Conservation (phyloP, 2,888 invertebrate genomes). For the Tetranychus truncatus region DNA sequence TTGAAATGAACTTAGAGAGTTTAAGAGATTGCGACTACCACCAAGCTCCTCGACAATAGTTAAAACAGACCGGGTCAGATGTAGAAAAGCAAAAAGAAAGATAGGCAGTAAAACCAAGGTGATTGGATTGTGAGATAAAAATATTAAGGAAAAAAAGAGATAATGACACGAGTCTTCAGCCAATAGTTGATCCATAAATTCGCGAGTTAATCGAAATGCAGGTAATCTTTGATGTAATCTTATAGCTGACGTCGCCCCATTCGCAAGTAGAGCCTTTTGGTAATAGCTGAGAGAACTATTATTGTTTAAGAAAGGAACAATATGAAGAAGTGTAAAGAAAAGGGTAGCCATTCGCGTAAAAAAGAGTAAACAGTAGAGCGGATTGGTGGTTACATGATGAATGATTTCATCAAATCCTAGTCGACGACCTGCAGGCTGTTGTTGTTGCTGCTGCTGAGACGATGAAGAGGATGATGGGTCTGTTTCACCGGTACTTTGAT, state of each 20-base stretch:
- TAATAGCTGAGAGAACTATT: conserved; percentile 30
- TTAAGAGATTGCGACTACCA: not conserved
- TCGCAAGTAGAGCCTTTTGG: conserved; percentile 53
- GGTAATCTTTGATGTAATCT: conserved; percentile 85
- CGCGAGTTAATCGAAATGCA: conserved; percentile 46
- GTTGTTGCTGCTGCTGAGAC: not conserved
- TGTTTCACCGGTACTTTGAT: not conserved
- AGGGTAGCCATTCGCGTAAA: conserved; percentile 59
- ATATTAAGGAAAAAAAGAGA: conserved; percentile 80
- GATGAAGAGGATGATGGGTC: not conserved
- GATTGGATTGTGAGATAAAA: conserved; percentile 70
- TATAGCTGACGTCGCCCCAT: conserved; percentile 83
- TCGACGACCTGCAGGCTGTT: not conserved
- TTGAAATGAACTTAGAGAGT: not conserved
- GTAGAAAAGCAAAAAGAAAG: conserved; percentile 72
- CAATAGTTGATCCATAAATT: conserved; percentile 59
- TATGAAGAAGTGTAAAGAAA: conserved; percentile 38
- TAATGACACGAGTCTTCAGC: conserved; percentile 84
- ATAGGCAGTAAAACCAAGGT: conserved; percentile 75
- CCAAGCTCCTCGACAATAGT: conserved; percentile 67
- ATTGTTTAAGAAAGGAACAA: conserved; percentile 34
- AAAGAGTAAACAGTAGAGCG: not conserved
- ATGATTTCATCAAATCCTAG: not conserved
- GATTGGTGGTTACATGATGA: not conserved
- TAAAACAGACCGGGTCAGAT: conserved; percentile 76